A percentile compares a stretch with the other conserved stretches of the same genome.
phyloP scores from a whole-genome alignment of 2,888 invertebrate genomes.

The Plagodis dolabraria region DNA sequence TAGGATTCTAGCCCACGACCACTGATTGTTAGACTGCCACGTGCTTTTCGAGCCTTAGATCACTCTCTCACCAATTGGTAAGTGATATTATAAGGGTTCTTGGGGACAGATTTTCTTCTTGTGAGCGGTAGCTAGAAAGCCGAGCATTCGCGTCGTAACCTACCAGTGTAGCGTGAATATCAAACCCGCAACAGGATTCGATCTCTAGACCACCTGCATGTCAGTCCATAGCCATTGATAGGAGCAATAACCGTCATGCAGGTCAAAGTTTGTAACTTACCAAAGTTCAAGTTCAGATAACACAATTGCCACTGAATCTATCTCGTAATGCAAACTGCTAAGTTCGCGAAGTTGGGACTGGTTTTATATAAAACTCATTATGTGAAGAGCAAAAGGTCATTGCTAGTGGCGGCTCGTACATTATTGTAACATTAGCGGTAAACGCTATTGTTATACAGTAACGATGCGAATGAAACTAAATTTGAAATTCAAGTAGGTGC shows the following conservation, averaged over 20 bases:
- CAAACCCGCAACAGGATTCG: no score
- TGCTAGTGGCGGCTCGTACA: slow-evolving; percentile 28
- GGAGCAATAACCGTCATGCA: not conserved
- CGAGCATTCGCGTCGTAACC: no score
- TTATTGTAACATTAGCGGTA: slow-evolving; percentile 38
- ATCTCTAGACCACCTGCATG: no score
- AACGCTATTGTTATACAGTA: slow-evolving; percentile 35
- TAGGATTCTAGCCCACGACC: no score
- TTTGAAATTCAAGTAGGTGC: slow-evolving; percentile 55
- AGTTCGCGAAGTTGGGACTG: slow-evolving; percentile 10
- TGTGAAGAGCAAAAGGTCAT: slow-evolving; percentile 32
- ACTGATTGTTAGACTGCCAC: no score
- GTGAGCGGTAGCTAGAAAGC: no score
- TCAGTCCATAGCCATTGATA: no score
- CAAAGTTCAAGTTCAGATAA: not conserved
- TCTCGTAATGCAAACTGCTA: slow-evolving; percentile 2
- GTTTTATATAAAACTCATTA: slow-evolving; percentile 19
- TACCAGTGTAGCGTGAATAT: no score
- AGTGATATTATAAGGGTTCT: no score
- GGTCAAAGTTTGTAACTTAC: not conserved
- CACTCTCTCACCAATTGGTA: no score
- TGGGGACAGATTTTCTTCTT: no score
- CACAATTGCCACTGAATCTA: not conserved
- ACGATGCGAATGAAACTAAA: slow-evolving; percentile 44
- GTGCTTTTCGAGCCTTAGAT: no score